A percentile compares a stretch with the other conserved stretches of the same genome.
phyloP scores from a whole-genome alignment of 2,113 vertebrate species.

The Sinocyclocheilus rhinocerous region DNA sequence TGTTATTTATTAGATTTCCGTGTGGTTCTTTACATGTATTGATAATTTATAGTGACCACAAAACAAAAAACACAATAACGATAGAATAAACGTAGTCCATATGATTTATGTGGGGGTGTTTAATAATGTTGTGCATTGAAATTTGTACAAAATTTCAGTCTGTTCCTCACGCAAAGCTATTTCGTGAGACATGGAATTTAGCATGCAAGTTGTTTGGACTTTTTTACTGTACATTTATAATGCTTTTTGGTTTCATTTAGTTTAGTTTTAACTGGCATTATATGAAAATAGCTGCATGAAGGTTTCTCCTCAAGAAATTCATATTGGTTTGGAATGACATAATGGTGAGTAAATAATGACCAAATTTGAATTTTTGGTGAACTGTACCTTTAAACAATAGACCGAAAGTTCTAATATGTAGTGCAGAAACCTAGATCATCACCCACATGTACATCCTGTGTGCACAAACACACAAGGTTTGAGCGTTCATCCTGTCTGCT shows the following conservation, averaged over 20 bases:
- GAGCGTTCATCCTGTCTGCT: constrained; percentile 35
- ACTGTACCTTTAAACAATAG: neutral
- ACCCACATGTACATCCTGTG: constrained; percentile 70
- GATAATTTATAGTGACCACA: neutral
- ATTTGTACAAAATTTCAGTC: no score
- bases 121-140: no score
- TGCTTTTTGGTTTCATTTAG: neutral
- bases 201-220: neutral
- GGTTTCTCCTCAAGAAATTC: neutral
- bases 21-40: neutral
- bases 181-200: neutral
- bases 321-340: neutral
- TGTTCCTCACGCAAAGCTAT: no score
- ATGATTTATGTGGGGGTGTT: no score
- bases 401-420: neutral
- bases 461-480: constrained; percentile 12
- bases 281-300: neutral
- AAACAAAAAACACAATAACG: no score
- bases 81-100: no score
- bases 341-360: neutral
- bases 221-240: neutral
- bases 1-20: neutral
- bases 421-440: neutral
- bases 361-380: neutral
- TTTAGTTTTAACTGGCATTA: neutral